Evolutionary conservation across 2,797 vertebrate genomes (phyloP), one percentile per base, ranked within the genome.

Genomic region (Microctenopoma stevenorrisi): DNA sequence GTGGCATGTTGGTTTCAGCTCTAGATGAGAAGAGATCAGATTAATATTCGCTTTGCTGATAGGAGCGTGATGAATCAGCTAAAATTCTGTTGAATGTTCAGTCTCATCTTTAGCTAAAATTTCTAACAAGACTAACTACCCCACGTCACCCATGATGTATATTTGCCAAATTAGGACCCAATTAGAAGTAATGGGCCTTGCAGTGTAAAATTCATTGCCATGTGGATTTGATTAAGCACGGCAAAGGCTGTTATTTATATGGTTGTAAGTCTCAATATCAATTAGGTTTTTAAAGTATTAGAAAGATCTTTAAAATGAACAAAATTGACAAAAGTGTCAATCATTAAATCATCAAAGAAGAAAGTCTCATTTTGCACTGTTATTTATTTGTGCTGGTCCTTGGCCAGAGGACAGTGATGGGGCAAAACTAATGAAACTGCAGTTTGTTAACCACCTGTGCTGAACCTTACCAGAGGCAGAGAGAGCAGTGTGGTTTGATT

Each of bases 101-200:
- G 2, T 62, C 67, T 40, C 69, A 79, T 35, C 64, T 80, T 83
- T 18, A 43, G 46, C 42, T 35, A 53, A 72, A 76, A 82, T 4
- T 46, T 53, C 51, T 38, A 59, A 74, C 56, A 44, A 56, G 56
- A 60, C 71, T 52, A 22, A 56, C 48, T 25, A 52, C 46, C 64
- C 40, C 51, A 7, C 68, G 86, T 64, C 78, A 86, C 72, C 72
- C 40, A 43, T 78, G 76, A 88, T 81, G 83, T 84, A 86, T 81
- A 80, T 86, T 81, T 77, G 73, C 55, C 76, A 88, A 91, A 92
- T 88, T 89, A 76, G 73, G 69, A 38, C 47, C 73, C 79, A 86
- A 82, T 90, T 89, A 90, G 73, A 82, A 77, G 79, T 82, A 92
- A 91, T 87, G 76, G 83, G 67, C 82, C 82, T 84, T 88, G 85